phyloP scores from a whole-genome alignment of 2,113 vertebrate genomes.

The Lophius piscatorius region DNA sequence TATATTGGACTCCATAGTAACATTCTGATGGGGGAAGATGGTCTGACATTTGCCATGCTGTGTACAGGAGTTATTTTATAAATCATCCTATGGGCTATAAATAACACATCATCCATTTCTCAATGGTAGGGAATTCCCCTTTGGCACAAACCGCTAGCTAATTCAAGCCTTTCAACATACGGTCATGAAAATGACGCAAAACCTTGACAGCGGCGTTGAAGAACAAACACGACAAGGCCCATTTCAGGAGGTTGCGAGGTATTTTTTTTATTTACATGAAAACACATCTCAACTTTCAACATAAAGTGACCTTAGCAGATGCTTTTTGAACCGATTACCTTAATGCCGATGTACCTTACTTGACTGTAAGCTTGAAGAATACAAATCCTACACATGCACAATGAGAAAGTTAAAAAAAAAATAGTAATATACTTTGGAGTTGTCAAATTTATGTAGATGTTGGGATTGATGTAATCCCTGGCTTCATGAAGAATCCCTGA shows the following conservation, averaged over 20 bases:
- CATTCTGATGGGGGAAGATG: too few species aligned
- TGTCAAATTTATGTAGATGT: too few species aligned
- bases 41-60: too few species aligned
- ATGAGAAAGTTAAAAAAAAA: conserved; percentile 10
- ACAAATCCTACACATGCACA: conserved; percentile 42
- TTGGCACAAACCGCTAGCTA: not conserved
- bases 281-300: conserved; percentile 66
- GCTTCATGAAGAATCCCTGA: too few species aligned
- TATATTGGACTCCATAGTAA: too few species aligned
- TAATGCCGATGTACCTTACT: conserved; percentile 16
- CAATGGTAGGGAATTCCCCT: not conserved
- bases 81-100: too few species aligned
- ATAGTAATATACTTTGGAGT: too few species aligned
- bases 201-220: not conserved
- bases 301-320: conserved; percentile 47
- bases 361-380: conserved; percentile 36
- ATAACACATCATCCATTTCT: not conserved
- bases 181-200: not conserved
- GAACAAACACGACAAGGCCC: not conserved
- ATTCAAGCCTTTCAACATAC: not conserved
- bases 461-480: too few species aligned
- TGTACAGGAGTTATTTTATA: too few species aligned
- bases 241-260: conserved; percentile 29
- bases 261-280: conserved; percentile 73
- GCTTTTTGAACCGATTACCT: conserved; percentile 38